Conservation (phyloP, 2,113 vertebrate genomes). For the Cebus imitator region DNA sequence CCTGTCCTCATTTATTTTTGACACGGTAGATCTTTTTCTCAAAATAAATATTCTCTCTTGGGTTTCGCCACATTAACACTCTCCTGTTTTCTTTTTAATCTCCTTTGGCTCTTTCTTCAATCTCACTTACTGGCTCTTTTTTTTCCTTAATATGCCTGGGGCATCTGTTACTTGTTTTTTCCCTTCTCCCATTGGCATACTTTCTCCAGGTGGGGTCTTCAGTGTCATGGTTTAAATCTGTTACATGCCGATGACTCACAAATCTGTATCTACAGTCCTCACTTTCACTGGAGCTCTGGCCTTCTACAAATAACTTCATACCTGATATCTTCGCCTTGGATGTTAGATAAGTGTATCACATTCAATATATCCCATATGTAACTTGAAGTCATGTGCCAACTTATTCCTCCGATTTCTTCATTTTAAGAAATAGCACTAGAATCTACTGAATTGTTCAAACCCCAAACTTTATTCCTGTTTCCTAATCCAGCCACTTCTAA, state of each 20-base stretch:
- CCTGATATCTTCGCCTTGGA: neutral
- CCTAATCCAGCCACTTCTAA: neutral
- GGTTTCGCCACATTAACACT: neutral
- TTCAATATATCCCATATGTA: neutral
- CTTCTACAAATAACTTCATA: too few species aligned
- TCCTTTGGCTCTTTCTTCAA: neutral
- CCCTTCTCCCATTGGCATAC: too few species aligned
- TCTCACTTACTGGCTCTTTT: neutral
- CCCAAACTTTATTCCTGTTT: neutral
- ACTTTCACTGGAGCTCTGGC: neutral
- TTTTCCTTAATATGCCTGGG: neutral
- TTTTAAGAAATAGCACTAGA: neutral
- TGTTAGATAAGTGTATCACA: neutral
- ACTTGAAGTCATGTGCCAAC: neutral
- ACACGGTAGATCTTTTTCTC: neutral
- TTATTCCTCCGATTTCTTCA: neutral
- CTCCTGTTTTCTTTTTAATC: neutral
- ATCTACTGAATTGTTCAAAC: neutral
- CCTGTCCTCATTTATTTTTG: neutral
- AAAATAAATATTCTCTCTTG: neutral
- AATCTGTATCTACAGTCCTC: neutral
- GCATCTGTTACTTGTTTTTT: neutral
- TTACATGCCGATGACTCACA: rapidly evolving
- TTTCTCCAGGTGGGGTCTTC: neutral
- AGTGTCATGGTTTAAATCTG: neutral